A percentile compares a stretch with the other conserved stretches of the same genome.
phyloP scores from a whole-genome alignment of 2,888 invertebrate species.

The Pherbina coryleti region DNA sequence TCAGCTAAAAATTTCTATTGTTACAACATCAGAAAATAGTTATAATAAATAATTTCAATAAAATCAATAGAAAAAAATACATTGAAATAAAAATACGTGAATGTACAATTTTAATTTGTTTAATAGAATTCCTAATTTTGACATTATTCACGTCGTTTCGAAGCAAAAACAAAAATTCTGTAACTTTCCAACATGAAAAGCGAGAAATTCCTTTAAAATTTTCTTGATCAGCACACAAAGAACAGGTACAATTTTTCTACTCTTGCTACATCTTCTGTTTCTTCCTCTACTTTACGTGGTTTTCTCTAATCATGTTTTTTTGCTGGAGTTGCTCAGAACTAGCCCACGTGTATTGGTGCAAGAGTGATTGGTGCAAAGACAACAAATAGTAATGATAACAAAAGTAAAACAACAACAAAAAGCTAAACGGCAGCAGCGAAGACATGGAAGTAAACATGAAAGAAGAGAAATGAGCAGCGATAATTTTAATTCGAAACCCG shows the following conservation, averaged over 20 bases:
- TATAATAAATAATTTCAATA: no score
- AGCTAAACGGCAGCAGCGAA: slow-evolving; percentile 40
- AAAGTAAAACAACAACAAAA: slow-evolving; percentile 38
- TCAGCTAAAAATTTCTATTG: no score
- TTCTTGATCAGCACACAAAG: slow-evolving; percentile 10
- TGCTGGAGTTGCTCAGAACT: background rate
- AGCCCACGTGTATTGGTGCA: slow-evolving; percentile 38
- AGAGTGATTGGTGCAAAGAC: background rate
- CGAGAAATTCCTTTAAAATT: slow-evolving; percentile 29
- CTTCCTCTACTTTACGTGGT: background rate
- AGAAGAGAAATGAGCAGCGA: slow-evolving; percentile 66
- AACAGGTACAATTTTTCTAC: slow-evolving; percentile 29
- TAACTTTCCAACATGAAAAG: slow-evolving; percentile 28
- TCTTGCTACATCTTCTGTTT: background rate
- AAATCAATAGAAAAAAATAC: no score
- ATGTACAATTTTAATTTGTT: no score
- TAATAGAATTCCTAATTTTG: no score
- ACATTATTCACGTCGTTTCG: no score
- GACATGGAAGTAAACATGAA: slow-evolving; percentile 20
- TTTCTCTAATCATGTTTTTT: slow-evolving; percentile 27
- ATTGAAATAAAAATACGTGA: no score
- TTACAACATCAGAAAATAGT: no score
- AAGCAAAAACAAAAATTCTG: background rate
- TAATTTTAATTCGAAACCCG: slow-evolving; percentile 68
- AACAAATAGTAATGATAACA: slow-evolving; percentile 30